Evolutionary conservation across 2,888 invertebrate species (phyloP), one percentile per base, ranked within the genome.

Genomic region (Stomorhina lunata): DNA sequence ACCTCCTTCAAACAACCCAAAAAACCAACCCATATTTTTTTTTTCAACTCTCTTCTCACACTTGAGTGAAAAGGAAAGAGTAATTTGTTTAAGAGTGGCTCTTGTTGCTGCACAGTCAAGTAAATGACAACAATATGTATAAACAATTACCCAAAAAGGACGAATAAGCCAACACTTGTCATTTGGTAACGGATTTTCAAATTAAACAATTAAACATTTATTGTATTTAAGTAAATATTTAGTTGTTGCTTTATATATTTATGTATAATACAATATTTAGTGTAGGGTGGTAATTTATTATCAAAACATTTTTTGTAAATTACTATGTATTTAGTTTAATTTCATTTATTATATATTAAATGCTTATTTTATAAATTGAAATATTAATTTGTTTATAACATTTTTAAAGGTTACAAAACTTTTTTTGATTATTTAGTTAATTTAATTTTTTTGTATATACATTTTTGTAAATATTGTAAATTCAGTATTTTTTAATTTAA

Each of bases 101-200:
- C n/a, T n/a, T n/a, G n/a, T n/a, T n/a, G n/a, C n/a, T 57, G 55
- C 12, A 25, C n/a, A 10, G 37, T 40, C 43, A 61, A 50, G 17
- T 20, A 61, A 72, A 72, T 72, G 45, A 48, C 17, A 65, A 48
- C 53, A 55, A 40, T 55, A n/a, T n/a, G n/a, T n/a, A 22, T 29
- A 43, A 75, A 37, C 40, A 63, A 53, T 73, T 73, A 17, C 20
- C 40, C 40, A 53, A 73, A 53, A 53, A n/a, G 17, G 29, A 4
- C 27, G 37, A 50, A 9, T 22, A 37, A 48, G 48, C 29, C 17
- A 57, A 57, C 57, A 65, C 55, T 72, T 79, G 50, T 53, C 50
- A 68, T 43, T 66, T 40, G 61, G 66, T 61, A 61, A 43, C 20
- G 43, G 68, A 50, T 77, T 61, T 77, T 22, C 3, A 65, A 75